These are phyloP conservation scores for Troilus luridus DNA, from an alignment of 2,888 invertebrate genomes.

Conservation along the genomic window DNA sequence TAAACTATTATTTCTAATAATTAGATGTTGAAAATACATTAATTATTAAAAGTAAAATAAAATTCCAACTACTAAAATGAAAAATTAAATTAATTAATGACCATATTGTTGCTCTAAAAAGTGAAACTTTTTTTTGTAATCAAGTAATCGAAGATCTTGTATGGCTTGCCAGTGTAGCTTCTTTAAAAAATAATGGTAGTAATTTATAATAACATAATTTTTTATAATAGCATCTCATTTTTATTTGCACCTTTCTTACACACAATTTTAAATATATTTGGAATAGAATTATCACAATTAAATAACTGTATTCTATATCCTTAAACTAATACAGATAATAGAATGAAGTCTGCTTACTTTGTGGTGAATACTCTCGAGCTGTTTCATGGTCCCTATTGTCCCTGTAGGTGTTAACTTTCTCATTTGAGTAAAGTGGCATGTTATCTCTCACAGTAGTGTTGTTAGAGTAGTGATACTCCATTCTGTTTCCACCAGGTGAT, in stretches of 20 bases:
- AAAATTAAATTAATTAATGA: not conserved
- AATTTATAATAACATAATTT: no score
- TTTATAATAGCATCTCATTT: not conserved
- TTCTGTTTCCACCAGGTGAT: conserved; percentile 65
- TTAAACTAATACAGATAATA: not conserved
- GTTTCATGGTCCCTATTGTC: conserved; percentile 49
- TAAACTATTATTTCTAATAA: not conserved
- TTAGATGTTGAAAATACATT: not conserved
- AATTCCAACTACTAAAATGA: not conserved
- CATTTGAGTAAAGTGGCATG: conserved; percentile 52
- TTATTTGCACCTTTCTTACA: no score
- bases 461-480: conserved; percentile 58
- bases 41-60: not conserved
- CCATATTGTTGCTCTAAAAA: not conserved
- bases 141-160: no score
- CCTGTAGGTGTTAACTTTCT: conserved; percentile 57
- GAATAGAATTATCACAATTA: no score
- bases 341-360: conserved; percentile 32
- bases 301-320: not conserved
- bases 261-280: no score
- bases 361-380: conserved; percentile 59
- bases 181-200: not conserved
- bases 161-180: not conserved
- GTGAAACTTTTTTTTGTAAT: no score
- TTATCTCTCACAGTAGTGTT: conserved; percentile 55